A percentile compares a stretch with the other conserved stretches of the same genome.
phyloP scores from a whole-genome alignment of 37 sponge, comb jelly and placozoan genomes.

The Crambe crambe region DNA sequence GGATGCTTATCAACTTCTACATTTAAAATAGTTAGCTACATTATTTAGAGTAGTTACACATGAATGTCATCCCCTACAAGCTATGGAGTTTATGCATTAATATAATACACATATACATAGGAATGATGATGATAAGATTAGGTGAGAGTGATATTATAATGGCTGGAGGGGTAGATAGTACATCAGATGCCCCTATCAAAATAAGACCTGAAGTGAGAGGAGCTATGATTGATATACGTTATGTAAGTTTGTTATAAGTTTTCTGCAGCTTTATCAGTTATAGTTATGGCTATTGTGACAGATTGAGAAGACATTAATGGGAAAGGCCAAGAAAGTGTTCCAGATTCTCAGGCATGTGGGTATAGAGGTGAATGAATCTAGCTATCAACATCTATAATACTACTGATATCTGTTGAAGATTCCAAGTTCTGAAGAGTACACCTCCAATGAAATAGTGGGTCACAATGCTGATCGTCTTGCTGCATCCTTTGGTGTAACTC shows the following conservation, averaged over 20 bases:
- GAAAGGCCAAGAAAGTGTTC: constrained; percentile 17
- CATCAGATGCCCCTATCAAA: constrained; percentile 97
- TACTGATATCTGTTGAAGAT: too few relatives aligned
- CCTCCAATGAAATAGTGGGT: constrained; percentile 97
- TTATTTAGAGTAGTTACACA: too few relatives aligned
- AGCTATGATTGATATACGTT: constrained; percentile 75
- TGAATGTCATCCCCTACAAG: too few relatives aligned
- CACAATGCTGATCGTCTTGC: constrained; percentile 93
- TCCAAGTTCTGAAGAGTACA: constrained; percentile 92
- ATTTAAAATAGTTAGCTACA: too few relatives aligned
- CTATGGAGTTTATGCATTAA: too few relatives aligned
- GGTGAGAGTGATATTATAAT: constrained; percentile 93
- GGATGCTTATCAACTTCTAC: too few relatives aligned
- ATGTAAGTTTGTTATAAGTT: constrained; percentile 15
- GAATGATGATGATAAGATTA: constrained; percentile 65
- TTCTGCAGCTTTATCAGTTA: constrained; percentile 21
- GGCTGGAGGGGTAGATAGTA: constrained; percentile 97
- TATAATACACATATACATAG: too few relatives aligned
- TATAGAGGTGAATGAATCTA: constrained; percentile 32
- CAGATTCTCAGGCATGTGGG: constrained; percentile 29
- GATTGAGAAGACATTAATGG: constrained; percentile 59
- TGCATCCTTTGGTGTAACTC: constrained; percentile 84
- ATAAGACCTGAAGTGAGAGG: constrained; percentile 84
- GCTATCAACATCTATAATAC: too few relatives aligned
- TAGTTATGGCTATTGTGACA: too few relatives aligned